These are phyloP conservation scores for Dallia pectoralis DNA, from an alignment of 2,797 vertebrate species.

Conservation along the genomic window DNA sequence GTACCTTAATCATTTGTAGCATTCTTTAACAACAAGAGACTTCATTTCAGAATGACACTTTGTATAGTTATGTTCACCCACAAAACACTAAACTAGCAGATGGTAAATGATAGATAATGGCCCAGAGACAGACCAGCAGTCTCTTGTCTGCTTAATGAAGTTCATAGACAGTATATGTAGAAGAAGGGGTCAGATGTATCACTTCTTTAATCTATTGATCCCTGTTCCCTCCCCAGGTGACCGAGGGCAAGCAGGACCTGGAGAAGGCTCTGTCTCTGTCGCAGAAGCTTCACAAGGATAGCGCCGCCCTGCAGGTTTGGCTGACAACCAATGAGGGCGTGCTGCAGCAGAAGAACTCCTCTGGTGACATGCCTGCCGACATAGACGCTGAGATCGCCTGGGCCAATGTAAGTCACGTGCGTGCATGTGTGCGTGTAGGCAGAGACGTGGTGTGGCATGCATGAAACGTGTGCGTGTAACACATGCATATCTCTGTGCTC, in stretches of 20 bases:
- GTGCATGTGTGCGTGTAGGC: neutral
- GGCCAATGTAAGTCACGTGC: slow-evolving; percentile 84
- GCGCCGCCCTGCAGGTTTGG: slow-evolving; percentile 83
- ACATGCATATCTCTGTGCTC: slow-evolving; percentile 13
- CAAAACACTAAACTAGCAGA: neutral
- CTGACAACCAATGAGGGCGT: slow-evolving; percentile 78
- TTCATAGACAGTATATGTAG: too few species aligned
- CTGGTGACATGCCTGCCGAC: slow-evolving; percentile 83
- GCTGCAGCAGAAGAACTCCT: slow-evolving; percentile 84
- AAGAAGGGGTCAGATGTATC: neutral
- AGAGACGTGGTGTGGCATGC: neutral
- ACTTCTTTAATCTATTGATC: neutral
- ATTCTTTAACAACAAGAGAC: neutral
- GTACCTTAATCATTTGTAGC: neutral
- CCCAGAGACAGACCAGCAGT: too few species aligned
- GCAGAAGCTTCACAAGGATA: slow-evolving; percentile 85
- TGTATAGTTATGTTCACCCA: neutral
- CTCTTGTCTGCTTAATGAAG: too few species aligned
- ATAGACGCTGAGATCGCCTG: slow-evolving; percentile 89
- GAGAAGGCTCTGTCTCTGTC: slow-evolving; percentile 88
- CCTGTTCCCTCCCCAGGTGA: slow-evolving; percentile 76
- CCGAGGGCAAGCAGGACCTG: slow-evolving; percentile 93
- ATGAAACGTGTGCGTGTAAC: slow-evolving; percentile 12
- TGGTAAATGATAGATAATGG: too few species aligned
- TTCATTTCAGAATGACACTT: neutral